Evolutionary conservation across 1,140 invertebrate genomes (phyloP), one percentile per base, ranked within the genome.

Genomic region (Papilio machaon): DNA sequence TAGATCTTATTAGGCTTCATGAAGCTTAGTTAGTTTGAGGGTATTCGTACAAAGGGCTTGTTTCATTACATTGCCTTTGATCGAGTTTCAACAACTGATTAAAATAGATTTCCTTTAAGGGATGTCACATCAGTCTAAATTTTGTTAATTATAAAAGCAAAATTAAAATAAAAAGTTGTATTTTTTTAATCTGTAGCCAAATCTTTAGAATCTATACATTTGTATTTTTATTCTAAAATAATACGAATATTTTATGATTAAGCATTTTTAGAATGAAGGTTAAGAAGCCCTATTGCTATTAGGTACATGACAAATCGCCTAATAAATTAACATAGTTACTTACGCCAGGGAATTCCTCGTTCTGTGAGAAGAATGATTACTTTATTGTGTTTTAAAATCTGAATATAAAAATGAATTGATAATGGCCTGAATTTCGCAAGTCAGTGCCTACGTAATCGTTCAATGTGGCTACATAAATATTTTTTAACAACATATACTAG

Each of bases 1-100:
- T 70, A 70, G 64, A 38, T 35, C 64, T 70, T 70, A 70, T 17
- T 70, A 70, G 35, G 64, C 64, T 70, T 70, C 64, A 17, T 15
- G 11, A 70, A 30, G 5, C 64, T 70, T 35, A 70, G 52, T 54
- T 54, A 54, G 64, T 15, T 70, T 70, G 64, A 70, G 15, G 13
- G 64, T 11, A 38, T 35, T 15, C 11, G 10, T 35, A 70, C 64
- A 70, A 70, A 70, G 64, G 13, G 0, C 60, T 54, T 54, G 60
- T 23, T 67, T 64, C 60, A 64, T 64, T 38, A 35, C 64, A 35
- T 35, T 35, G 13, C 13, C 11, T 35, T 70, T 35, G 30, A 70
- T 35, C 6, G 64, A 15, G 64, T 70, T 70, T 35, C 10, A 67
- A 70, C 64, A 35, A 35, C 5, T 67, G 10, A 67, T 15, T 70